A percentile compares a stretch with the other conserved stretches of the same genome.
These are phyloP conservation scores for Drosophila parthenogenetica DNA, from an alignment of 2,888 invertebrate species.

Conservation along the genomic window DNA sequence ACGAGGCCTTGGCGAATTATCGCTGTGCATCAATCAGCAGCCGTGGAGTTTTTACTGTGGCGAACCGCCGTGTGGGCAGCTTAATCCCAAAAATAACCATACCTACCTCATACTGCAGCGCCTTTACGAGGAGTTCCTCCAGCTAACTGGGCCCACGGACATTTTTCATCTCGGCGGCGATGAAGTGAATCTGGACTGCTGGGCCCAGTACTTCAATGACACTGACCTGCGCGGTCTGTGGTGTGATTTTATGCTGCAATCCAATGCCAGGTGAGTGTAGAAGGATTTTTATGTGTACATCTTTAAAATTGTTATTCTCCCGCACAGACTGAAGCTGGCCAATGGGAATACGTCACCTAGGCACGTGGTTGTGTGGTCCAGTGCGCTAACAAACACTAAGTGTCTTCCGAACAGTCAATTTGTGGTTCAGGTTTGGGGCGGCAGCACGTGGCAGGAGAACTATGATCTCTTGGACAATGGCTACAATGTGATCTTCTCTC, in stretches of 20 bases:
- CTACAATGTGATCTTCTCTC: conserved; percentile 91
- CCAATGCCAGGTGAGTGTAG: conserved; percentile 85
- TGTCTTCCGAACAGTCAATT: conserved; percentile 88
- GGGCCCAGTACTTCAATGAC: conserved; percentile 91
- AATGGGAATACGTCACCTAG: conserved; percentile 83
- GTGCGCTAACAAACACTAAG: conserved; percentile 90
- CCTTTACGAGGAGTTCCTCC: conserved; percentile 90
- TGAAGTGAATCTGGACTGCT: conserved; percentile 91
- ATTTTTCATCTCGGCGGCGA: conserved; percentile 91
- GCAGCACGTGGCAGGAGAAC: conserved; percentile 92
- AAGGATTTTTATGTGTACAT: too few relatives aligned
- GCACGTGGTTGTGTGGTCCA: conserved; percentile 90
- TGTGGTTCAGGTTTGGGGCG: conserved; percentile 93
- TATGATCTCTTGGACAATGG: conserved; percentile 91
- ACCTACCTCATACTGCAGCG: conserved; percentile 90
- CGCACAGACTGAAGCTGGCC: conserved; percentile 82
- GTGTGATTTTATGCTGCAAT: conserved; percentile 91
- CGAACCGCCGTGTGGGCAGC: conserved; percentile 94
- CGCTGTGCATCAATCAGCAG: conserved; percentile 92
- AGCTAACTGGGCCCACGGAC: conserved; percentile 91
- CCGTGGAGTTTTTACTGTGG: conserved; percentile 93
- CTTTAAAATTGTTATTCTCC: neutral
- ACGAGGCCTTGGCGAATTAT: conserved; percentile 91
- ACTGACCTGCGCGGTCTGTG: conserved; percentile 91
- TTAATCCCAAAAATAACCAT: conserved; percentile 92